Base-by-base conservation (phyloP, 2,797 vertebrate genomes). In the Typhlichthys subterraneus region DNA sequence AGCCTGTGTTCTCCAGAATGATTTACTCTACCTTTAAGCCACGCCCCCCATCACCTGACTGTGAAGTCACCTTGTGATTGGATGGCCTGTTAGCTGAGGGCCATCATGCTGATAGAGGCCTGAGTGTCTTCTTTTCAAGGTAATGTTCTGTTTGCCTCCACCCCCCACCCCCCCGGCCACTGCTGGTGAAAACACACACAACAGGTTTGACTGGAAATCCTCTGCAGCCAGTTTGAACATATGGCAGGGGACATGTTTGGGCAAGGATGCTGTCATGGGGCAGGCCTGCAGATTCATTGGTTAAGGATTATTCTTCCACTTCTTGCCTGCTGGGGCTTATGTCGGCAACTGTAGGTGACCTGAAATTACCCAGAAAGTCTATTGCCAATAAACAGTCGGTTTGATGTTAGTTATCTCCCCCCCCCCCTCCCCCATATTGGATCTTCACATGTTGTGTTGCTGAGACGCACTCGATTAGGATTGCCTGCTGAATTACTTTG, bases 191-290 rank as follows among this genome's bases (percentile, higher is more conserved):
- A 65, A 70, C 14, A 58, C 45, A 47, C 71, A 63, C 67, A 87
- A 87, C 86, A 83, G 87, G 88, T 87, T 71, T 67, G 73, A 85
- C 88, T 80, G 82, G 86, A 87, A 88, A 80, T 50, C 42, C 42
- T 49, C 45, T 49, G 42, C 70, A 47, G 69, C 65, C 75, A 11
- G 53, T 77, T 49, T 66, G 72, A 70, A 72, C 69, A 65, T 46
- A 64, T 59, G 63, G 59, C 45, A 2, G 45, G 54, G 71, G 73
- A 72, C 87, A 29, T 86, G 89, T 85, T 64, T 14, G 71, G 83
- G 63, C 87, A 82, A 42, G 81, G 80, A n/a, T 29, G 48, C 70
- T 60, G 75, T 72, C 76, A 59, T 58, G 65, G 50, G 47, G 61
- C 48, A 45, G 52, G 71, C 80, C 78, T 66, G 53, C 57, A 46